Evolutionary conservation across 2,888 invertebrate genomes (phyloP).

Genomic region (Sabatieria punctata): DNA sequence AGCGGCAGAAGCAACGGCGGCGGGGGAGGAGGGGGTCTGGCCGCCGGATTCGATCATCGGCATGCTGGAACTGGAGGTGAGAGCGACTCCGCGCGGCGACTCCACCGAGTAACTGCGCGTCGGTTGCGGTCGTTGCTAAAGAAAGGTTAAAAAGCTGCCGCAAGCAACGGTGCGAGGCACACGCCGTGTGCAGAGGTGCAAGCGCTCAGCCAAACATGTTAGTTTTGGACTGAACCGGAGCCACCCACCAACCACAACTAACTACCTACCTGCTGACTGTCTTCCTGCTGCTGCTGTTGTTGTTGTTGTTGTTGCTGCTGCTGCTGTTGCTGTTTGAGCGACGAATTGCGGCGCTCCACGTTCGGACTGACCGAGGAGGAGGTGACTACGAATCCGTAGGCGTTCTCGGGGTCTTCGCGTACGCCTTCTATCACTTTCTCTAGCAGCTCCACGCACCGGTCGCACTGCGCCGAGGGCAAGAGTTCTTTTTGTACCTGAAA

Average conservation of each 20-base stretch:
- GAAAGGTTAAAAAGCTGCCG: too few species aligned
- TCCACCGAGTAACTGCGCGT: too few species aligned
- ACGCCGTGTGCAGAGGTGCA: too few species aligned
- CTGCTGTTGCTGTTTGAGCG: neutral
- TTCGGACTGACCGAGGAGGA: neutral
- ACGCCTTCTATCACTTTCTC: slow-evolving; percentile 6
- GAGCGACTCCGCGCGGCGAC: too few species aligned
- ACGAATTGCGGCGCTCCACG: too few species aligned
- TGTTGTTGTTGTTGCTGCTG: neutral
- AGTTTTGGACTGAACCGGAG: neutral
- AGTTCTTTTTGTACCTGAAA: slow-evolving; percentile 7
- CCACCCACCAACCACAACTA: neutral
- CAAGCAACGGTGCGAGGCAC: too few species aligned
- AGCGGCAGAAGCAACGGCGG: too few species aligned
- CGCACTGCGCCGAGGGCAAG: slow-evolving; percentile 5
- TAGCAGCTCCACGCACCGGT: slow-evolving; percentile 8
- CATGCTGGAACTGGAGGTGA: too few species aligned
- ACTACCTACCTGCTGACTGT: neutral
- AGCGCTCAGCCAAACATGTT: too few species aligned
- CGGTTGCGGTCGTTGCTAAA: too few species aligned
- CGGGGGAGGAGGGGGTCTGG: too few species aligned
- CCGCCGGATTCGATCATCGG: too few species aligned
- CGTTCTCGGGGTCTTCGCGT: slow-evolving; percentile 3
- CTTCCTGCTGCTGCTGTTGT: neutral
- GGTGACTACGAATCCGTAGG: neutral